Percentiles rank a stretch among this genome's conserved stretches.
Evolutionary conservation across 2,888 invertebrate species (phyloP).

Genomic region (Chirona hameri): DNA sequence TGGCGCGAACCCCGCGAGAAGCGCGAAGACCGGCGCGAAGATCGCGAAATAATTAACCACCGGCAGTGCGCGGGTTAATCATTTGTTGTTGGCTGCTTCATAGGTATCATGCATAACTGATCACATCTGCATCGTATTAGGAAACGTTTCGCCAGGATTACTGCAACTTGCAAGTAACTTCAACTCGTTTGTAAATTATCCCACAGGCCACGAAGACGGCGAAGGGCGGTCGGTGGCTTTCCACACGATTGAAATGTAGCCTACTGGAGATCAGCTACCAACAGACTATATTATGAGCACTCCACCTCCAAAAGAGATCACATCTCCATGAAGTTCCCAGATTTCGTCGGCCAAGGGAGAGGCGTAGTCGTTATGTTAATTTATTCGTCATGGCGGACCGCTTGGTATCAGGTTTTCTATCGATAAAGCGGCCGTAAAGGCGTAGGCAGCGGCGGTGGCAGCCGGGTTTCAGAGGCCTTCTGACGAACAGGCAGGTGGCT

Average conservation of each 20-base stretch:
- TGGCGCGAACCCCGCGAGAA: too few species aligned
- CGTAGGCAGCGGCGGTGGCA: neutral
- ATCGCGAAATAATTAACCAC: too few species aligned
- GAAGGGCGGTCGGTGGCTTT: too few species aligned
- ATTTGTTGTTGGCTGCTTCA: too few species aligned
- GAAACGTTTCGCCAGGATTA: too few species aligned
- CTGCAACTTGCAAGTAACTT: too few species aligned
- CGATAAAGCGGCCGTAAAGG: neutral
- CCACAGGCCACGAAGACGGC: too few species aligned
- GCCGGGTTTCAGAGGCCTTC: neutral
- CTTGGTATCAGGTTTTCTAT: neutral
- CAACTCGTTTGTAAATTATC: too few species aligned
- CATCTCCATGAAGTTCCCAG: neutral
- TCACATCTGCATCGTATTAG: too few species aligned
- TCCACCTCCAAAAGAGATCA: neutral
- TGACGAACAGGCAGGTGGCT: neutral
- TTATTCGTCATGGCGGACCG: neutral
- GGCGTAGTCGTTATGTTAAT: neutral
- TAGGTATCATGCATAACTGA: too few species aligned
- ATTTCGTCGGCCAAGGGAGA: neutral
- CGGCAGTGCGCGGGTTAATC: too few species aligned
- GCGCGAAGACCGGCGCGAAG: too few species aligned
- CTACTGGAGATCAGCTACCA: neutral
- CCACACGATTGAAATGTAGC: neutral
- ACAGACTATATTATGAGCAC: neutral